phyloP scores from a whole-genome alignment of 2,888 invertebrate species.

The Sarcophaga variegata region DNA sequence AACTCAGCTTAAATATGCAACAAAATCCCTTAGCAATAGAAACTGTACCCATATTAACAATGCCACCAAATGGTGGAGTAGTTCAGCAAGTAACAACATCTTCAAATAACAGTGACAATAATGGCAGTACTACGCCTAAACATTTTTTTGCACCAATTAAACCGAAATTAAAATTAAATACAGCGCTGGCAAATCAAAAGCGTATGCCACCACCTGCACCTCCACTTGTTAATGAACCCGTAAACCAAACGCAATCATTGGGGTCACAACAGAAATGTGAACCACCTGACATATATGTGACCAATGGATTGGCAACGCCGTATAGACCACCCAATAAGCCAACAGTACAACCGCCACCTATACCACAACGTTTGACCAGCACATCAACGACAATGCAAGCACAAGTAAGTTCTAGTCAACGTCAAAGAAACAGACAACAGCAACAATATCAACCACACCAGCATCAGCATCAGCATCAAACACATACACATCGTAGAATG shows the following conservation, averaged over 20 bases:
- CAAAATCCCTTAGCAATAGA: slow-evolving; percentile 69
- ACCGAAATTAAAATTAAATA: slow-evolving; percentile 78
- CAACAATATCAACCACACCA: slow-evolving; percentile 65
- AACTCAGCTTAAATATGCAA: slow-evolving; percentile 47
- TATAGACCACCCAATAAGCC: slow-evolving; percentile 74
- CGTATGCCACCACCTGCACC: slow-evolving; percentile 69
- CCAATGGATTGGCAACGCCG: slow-evolving; percentile 79
- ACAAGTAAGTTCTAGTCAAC: slow-evolving; percentile 65
- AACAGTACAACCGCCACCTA: slow-evolving; percentile 65
- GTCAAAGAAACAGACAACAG: slow-evolving; percentile 67
- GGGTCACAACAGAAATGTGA: slow-evolving; percentile 72
- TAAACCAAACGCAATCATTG: slow-evolving; percentile 16
- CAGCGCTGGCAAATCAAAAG: slow-evolving; percentile 76
- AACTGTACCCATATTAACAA: slow-evolving; percentile 78
- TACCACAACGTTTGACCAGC: slow-evolving; percentile 71
- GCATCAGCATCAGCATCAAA: slow-evolving; percentile 69
- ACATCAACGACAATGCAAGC: slow-evolving; percentile 63
- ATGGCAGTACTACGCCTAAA: slow-evolving; percentile 74
- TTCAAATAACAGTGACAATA: slow-evolving; percentile 28
- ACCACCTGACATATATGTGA: slow-evolving; percentile 80
- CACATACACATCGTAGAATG: slow-evolving; percentile 63
- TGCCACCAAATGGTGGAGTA: slow-evolving; percentile 70
- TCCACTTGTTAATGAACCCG: slow-evolving; percentile 52
- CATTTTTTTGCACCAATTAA: slow-evolving; percentile 83
- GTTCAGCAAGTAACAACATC: slow-evolving; percentile 29